A percentile compares a stretch with the other conserved stretches of the same genome.
phyloP scores from a whole-genome alignment of 2,888 invertebrate species.

The Epinotia nisella region DNA sequence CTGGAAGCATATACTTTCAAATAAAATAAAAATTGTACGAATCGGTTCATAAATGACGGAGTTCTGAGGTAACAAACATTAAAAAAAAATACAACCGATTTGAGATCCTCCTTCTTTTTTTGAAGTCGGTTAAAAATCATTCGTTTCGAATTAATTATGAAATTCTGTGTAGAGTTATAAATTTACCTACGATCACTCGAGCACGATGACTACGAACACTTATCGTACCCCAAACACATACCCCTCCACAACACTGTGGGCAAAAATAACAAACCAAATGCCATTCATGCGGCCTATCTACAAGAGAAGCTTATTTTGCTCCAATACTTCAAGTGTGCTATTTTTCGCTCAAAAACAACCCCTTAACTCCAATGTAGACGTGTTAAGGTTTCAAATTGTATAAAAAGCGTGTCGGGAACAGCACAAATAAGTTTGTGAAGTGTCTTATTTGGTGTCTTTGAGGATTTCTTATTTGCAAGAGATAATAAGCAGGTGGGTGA shows the following conservation, averaged over 20 bases:
- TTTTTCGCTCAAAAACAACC: neutral
- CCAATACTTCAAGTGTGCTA: neutral
- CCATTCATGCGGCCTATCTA: slow-evolving; percentile 26
- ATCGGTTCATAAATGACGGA: no score
- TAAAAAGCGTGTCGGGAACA: neutral
- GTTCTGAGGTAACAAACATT: no score
- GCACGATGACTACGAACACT: neutral
- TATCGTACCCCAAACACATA: neutral
- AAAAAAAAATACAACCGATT: no score
- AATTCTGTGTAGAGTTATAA: no score
- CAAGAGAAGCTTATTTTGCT: slow-evolving; percentile 34
- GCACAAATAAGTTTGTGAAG: slow-evolving; percentile 12
- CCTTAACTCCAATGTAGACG: neutral
- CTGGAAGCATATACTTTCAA: no score
- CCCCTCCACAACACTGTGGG: neutral
- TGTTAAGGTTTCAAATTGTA: slow-evolving; percentile 22
- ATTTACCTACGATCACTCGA: no score
- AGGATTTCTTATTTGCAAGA: slow-evolving; percentile 27
- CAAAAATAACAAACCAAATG: slow-evolving; percentile 42
- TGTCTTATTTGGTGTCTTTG: slow-evolving; percentile 36
- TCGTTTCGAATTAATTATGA: no score
- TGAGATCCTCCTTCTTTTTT: no score
- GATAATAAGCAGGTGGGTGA: slow-evolving; percentile 33
- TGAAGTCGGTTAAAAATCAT: no score
- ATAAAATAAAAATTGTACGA: no score